These are phyloP conservation scores for Drosophila stalkeri DNA, from an alignment of 2,888 invertebrate species.

Conservation along the genomic window DNA sequence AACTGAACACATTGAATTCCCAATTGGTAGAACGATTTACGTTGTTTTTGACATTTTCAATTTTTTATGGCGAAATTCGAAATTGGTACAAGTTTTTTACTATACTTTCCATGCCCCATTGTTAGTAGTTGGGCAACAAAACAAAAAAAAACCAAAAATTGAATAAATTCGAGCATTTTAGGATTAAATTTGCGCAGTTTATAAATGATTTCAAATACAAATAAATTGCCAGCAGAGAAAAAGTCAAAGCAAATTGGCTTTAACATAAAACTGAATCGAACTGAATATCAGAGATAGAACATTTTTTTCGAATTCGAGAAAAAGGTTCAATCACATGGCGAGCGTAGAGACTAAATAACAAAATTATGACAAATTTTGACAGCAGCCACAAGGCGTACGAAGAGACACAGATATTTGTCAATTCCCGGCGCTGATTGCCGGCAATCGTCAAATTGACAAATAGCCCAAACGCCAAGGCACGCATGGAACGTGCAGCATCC, in stretches of 20 bases:
- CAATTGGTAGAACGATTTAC: slow-evolving; percentile 53
- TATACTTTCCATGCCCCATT: slow-evolving; percentile 9
- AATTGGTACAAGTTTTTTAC: slow-evolving; percentile 65
- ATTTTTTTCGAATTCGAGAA: slow-evolving; percentile 7
- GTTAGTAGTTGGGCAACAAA: background rate
- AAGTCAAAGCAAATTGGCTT: slow-evolving; percentile 32
- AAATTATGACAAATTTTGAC: slow-evolving; percentile 71
- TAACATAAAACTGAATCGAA: slow-evolving; percentile 2
- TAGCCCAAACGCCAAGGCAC: slow-evolving; percentile 67
- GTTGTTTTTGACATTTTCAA: slow-evolving; percentile 81
- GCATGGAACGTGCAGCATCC: slow-evolving; percentile 50
- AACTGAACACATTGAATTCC: slow-evolving; percentile 23
- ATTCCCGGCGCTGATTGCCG: slow-evolving; percentile 62
- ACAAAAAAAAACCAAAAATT: no score
- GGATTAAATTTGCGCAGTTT: slow-evolving; percentile 26
- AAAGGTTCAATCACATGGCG: slow-evolving; percentile 9
- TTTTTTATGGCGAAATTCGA: slow-evolving; percentile 78
- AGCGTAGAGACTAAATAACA: slow-evolving; percentile 33
- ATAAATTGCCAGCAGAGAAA: background rate
- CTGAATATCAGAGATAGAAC: background rate
- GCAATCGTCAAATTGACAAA: slow-evolving; percentile 71
- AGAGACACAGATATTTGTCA: slow-evolving; percentile 58
- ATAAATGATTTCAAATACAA: slow-evolving; percentile 13
- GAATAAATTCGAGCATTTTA: slow-evolving; percentile 3
- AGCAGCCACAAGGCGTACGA: slow-evolving; percentile 26